phyloP scores from a whole-genome alignment of 2,113 vertebrate species.

The Syrmaticus mikado region DNA sequence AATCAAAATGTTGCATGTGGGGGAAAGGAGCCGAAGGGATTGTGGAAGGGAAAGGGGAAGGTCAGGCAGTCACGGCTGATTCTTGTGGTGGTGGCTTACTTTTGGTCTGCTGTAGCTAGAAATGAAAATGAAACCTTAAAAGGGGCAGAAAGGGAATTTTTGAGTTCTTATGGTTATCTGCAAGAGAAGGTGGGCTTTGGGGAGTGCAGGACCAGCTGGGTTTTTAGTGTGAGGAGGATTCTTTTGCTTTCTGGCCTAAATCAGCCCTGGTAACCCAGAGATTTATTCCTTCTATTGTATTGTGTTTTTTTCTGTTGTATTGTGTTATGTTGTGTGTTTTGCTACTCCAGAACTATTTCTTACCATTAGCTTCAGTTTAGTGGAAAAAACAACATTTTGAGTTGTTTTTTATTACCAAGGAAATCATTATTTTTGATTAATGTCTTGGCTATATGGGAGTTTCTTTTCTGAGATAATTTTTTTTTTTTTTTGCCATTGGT shows the following conservation, averaged over 20 bases:
- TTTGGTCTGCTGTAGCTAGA: background rate
- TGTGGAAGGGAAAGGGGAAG: fast-evolving
- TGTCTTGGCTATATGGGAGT: background rate
- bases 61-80: background rate
- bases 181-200: background rate
- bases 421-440: background rate
- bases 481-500: background rate
- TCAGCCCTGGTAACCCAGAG: background rate
- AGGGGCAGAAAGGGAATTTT: background rate
- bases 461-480: background rate
- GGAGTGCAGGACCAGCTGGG: background rate
- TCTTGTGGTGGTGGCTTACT: background rate
- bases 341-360: background rate
- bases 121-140: background rate
- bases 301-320: background rate
- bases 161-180: fast-evolving
- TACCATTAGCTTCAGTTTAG: background rate
- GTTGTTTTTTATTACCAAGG: background rate
- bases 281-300: background rate
- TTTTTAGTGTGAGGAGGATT: background rate
- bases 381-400: background rate
- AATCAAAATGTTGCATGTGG: background rate
- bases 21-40: background rate
- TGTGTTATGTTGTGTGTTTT: background rate
- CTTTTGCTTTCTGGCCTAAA: background rate